Base-by-base conservation (phyloP, 2,888 invertebrate genomes). In the Tillus elongatus region DNA sequence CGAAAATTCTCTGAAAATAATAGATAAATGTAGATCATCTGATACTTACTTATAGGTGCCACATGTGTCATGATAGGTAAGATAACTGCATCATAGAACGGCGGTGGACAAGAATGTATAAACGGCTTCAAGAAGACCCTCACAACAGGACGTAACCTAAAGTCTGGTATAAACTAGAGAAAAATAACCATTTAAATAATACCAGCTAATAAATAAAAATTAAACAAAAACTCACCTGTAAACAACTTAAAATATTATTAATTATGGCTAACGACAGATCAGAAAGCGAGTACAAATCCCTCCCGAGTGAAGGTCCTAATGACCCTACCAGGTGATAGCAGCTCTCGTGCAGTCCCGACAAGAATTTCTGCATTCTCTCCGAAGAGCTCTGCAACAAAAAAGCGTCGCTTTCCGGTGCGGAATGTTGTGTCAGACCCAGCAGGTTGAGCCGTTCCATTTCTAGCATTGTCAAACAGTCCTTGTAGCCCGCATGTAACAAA, bases 101-200 rank as follows among this genome's bases (percentile, higher is more conserved):
- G 79, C 27, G 83, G 79, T 36, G 91, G 91, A 60, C 92, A 93
- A 48, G 82, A 82, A 58, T 79, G 79, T 48, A 92, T 76, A 54
- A 89, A 86, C 12, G 89, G 84, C 57, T 87, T 88, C 51, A 92
- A 70, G 58, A 91, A 90, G 24, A 82, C 80, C 31, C 91, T 74
- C 47, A 90, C 80, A 31, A 92, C 75, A 2, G 83, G 82, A 37
- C 89, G 74, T 55, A 92, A 67, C 66, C 89, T 77, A 67, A 86
- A 83, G 64, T 92, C 91, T 26, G 92, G 90, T 58, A 92, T 75
- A 43, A 70, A 70, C 66, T 79, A 67, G 40, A 72, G 60, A 40
- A 54, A 42, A 65, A 15, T 14, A 15, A 13, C 32, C 32, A 32
- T 11, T 29, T 11, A 6, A 32, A 14, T 9, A 32, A 32, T 11